phyloP scores from a whole-genome alignment of 2,113 vertebrate genomes.

The cat (Felis catus) region F.catus_Fca126_mat1.0 CM031418.1:57357501-57358000 shows the following conservation, averaged over 20 bases:
- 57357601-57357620: not conserved
- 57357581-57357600: conserved; percentile 7
- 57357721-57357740: not conserved
- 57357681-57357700: not conserved
- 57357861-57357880: not conserved
- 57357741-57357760: not conserved
- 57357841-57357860: not conserved
- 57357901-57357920: not conserved
- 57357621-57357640: not conserved
- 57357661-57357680: not conserved
- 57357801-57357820: not conserved
- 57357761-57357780: not conserved
- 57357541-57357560: not conserved
- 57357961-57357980: conserved; percentile 62
- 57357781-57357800: not conserved
- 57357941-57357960: not conserved
- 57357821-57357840: not conserved
- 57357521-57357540: not conserved
- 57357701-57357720: not conserved
- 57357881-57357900: accelerated
- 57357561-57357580: not conserved
- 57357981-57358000: conserved; percentile 71
- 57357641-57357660: not conserved
- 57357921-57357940: conserved; percentile 7
- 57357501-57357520: not conserved